phyloP scores from a whole-genome alignment of 2,113 vertebrate species.

The Proterorhinus semilunaris region DNA sequence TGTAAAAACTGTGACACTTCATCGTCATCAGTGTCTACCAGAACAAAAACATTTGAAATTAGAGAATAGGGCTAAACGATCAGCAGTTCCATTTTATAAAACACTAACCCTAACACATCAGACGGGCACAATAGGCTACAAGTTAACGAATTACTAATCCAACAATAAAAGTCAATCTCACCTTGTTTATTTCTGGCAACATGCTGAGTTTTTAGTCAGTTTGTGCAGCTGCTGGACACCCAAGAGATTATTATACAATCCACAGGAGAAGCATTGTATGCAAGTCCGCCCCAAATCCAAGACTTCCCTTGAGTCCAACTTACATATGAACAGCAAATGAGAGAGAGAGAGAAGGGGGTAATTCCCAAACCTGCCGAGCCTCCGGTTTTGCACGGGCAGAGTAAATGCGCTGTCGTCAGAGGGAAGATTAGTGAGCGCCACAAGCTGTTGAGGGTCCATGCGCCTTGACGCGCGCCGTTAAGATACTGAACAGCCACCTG shows the following conservation, averaged over 20 bases:
- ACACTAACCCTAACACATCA: background rate
- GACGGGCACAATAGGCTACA: background rate
- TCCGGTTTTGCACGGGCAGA: slow-evolving; percentile 44
- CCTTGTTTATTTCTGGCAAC: slow-evolving; percentile 82
- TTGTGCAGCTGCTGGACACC: slow-evolving; percentile 21
- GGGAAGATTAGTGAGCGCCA: slow-evolving; percentile 61
- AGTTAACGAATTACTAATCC: background rate
- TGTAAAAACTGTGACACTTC: background rate
- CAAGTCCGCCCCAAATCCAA: slow-evolving; percentile 20
- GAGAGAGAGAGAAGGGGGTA: slow-evolving; percentile 9
- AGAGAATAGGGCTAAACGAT: background rate
- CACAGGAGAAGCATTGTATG: slow-evolving; percentile 52
- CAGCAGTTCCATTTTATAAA: background rate
- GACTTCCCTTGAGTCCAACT: slow-evolving; percentile 3
- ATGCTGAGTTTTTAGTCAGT: slow-evolving; percentile 50
- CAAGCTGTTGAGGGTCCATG: slow-evolving; percentile 64
- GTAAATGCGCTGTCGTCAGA: slow-evolving; percentile 64
- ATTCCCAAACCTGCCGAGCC: slow-evolving; percentile 30
- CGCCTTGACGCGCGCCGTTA: slow-evolving; percentile 43
- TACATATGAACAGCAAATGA: slow-evolving; percentile 3
- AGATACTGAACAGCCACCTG: slow-evolving; percentile 66
- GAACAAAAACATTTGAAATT: too few species aligned
- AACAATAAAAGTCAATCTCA: slow-evolving; percentile 45
- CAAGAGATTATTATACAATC: slow-evolving; percentile 52
- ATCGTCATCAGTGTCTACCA: too few species aligned